Percentiles rank a stretch among this genome's conserved stretches.
Conservation (phyloP, 2,113 vertebrate species). For the Apodemus speciosus region DNA sequence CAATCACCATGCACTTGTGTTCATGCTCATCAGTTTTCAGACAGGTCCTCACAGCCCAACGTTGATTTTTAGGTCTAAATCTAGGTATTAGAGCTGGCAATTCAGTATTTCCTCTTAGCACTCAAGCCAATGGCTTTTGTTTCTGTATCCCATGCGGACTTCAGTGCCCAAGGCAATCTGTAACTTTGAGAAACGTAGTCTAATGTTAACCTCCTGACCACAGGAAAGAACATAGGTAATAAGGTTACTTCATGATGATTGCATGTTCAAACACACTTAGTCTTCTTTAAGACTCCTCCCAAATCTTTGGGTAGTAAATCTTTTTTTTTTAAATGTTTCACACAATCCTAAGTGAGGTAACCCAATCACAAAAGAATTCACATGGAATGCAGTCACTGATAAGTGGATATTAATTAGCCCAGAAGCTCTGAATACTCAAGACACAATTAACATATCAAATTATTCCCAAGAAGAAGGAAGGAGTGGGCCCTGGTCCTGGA, state of each 20-base stretch:
- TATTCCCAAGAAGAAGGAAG: too few species aligned
- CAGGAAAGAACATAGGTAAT: not conserved
- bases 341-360: too few species aligned
- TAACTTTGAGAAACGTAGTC: not conserved
- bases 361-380: too few species aligned
- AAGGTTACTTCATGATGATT: not conserved
- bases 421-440: too few species aligned
- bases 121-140: not conserved
- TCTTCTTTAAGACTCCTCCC: not conserved
- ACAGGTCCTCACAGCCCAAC: not conserved
- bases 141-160: not conserved
- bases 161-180: not conserved
- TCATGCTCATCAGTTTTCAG: not conserved
- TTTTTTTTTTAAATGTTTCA: not conserved
- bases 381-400: too few species aligned
- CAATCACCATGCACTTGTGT: not conserved
- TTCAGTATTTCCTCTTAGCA: slow-evolving; percentile 7
- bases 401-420: too few species aligned
- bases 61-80: not conserved
- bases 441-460: too few species aligned
- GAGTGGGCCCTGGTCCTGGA: too few species aligned
- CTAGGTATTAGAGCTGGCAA: not conserved
- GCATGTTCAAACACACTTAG: not conserved
- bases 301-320: not conserved
- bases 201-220: not conserved